phyloP scores from a whole-genome alignment of 2,888 invertebrate genomes.

The Eutolmus rufibarbis region DNA sequence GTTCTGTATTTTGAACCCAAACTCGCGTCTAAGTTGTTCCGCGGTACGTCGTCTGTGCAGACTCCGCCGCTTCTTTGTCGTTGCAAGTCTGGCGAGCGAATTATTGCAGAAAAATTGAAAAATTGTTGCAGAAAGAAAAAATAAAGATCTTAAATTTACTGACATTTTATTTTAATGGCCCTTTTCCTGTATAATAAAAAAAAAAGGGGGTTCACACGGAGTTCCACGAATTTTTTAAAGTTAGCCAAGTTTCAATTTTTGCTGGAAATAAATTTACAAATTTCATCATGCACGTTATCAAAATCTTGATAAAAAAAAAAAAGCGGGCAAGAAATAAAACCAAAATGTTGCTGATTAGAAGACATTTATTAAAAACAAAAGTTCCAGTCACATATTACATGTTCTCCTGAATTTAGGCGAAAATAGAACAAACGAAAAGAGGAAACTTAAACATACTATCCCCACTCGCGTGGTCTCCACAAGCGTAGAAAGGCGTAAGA shows the following conservation, averaged over 20 bases:
- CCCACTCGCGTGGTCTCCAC: not conserved
- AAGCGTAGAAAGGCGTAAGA: not conserved
- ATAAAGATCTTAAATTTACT: not conserved
- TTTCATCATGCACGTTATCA: too few species aligned
- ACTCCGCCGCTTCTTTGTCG: not conserved
- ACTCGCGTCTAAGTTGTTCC: not conserved
- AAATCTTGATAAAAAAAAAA: too few species aligned
- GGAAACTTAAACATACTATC: conserved; percentile 34
- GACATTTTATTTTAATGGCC: not conserved
- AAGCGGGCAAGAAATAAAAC: not conserved
- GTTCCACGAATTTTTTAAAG: too few species aligned
- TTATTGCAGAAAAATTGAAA: not conserved
- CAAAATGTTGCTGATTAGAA: not conserved
- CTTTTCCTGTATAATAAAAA: too few species aligned
- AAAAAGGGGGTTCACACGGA: too few species aligned
- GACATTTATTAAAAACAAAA: conserved; percentile 35
- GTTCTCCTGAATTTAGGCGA: conserved; percentile 13
- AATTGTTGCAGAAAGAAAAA: conserved; percentile 12
- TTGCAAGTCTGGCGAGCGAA: not conserved
- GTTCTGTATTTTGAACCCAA: not conserved
- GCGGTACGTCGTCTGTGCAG: not conserved
- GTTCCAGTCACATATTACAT: conserved; percentile 26
- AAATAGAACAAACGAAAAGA: conserved; percentile 5
- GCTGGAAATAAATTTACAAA: too few species aligned
- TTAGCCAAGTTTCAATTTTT: too few species aligned